Base-by-base conservation (phyloP, 2,888 invertebrate genomes). In the Encarsia formosa region DNA sequence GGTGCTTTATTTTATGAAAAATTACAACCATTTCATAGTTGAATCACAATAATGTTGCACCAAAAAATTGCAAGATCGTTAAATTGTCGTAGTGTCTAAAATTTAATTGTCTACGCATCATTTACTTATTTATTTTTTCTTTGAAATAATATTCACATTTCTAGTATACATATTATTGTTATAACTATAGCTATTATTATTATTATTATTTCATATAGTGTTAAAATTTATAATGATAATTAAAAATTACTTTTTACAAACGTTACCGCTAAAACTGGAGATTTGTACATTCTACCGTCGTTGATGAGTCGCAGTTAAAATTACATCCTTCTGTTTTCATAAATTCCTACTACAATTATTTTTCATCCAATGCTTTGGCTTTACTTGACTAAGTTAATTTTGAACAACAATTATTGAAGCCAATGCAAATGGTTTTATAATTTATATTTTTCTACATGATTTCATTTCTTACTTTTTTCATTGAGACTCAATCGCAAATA, bases 221-320 rank as follows among this genome's bases (percentile, higher is more conserved):
- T 59, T 58, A 58, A 62, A 57, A 61, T 62, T 63, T 32, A 47
- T 59, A 60, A 61, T 59, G 48, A 66, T 65, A 62, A 64, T 65
- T 70, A 70, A 66, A 69, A 70, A 68, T 67, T 65, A 67, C 61
- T 65, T 62, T 62, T 63, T 63, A 64, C 63, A 63, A 62, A 60
- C 52, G 48, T 49, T 59, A 51, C 35, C 54, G 60, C 52, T 66
- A 70, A 69, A 63, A 65, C 55, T 57, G 52, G 34, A 49, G 59
- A 68, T 73, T 73, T 73, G 71, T 73, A 73, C 72, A 72, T 56
- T 59, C 57, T 58, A 56, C 46, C 31, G 49, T 57, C 51, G 40
- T 61, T 61, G 53, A 58, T 58, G 56, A 49, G 48, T 57, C 49
- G 39, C 51, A 49, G 53, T 51, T 55, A n/a, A n/a, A 56, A 57